Evolutionary conservation across 2,888 invertebrate species (phyloP).

Genomic region (Yponomeuta cagnagella): DNA sequence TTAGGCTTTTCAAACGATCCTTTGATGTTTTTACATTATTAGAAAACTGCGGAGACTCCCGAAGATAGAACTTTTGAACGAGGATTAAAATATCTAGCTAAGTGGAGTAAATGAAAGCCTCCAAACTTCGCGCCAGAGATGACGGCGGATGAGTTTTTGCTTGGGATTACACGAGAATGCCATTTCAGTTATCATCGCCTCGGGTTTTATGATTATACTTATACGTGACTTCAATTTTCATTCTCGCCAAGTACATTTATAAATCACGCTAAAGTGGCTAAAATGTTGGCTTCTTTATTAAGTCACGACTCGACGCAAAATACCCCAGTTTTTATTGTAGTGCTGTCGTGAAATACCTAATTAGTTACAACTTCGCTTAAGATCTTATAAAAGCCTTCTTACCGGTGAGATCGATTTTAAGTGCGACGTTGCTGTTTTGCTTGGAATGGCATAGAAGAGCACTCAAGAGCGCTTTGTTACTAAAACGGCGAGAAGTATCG

Average conservation of each 20-base stretch:
- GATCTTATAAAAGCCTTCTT: too few relatives aligned
- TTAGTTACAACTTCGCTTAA: neutral
- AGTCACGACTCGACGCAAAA: neutral
- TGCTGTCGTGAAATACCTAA: neutral
- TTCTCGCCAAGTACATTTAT: neutral
- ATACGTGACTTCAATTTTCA: slow-evolving; percentile 15
- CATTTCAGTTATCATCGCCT: slow-evolving; percentile 16
- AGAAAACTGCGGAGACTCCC: neutral
- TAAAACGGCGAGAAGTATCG: too few relatives aligned
- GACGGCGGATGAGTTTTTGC: slow-evolving; percentile 12
- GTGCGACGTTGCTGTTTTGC: too few relatives aligned
- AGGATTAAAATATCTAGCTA: slow-evolving; percentile 14
- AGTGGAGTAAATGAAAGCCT: slow-evolving; percentile 7
- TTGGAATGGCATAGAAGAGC: too few relatives aligned
- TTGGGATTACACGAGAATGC: slow-evolving; percentile 15
- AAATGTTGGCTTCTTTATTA: neutral
- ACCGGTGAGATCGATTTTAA: too few relatives aligned
- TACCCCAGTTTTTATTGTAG: neutral
- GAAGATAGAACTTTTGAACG: slow-evolving; percentile 1
- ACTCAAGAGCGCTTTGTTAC: too few relatives aligned
- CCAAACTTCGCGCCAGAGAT: neutral
- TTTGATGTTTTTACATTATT: slow-evolving; percentile 9
- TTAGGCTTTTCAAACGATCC: neutral
- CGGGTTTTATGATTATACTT: slow-evolving; percentile 14
- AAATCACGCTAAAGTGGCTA: neutral